Evolutionary conservation across 2,888 invertebrate species (phyloP), one percentile per base, ranked within the genome.

Genomic region (Liodrosophila aerea): DNA sequence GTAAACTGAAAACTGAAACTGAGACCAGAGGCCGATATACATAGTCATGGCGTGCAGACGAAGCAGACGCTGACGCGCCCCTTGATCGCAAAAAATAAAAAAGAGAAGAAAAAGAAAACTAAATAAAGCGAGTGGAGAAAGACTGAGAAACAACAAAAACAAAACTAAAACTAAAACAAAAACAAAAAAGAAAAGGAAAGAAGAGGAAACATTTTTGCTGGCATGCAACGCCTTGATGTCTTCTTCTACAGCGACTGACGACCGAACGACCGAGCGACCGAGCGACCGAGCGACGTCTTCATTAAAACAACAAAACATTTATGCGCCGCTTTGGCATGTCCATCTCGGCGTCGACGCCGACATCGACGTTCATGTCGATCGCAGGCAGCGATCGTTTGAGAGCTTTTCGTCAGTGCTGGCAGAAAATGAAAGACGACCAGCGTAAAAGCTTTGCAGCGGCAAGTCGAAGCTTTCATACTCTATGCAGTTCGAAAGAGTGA

Each of bases 281-380:
- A 7, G 29, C 16, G 7, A 22, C 34, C 54, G 36, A 34, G 7
- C 73, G 81, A 87, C 86, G 84, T 87, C 87, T 87, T 86, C 78
- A 87, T 87, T 87, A 86, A 87, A 87, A 87, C 84, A 87, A 87
- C 86, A 84, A 85, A 86, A 84, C 87, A 87, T 85, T 87, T 85
- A 86, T 82, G 82, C 77, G 85, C 82, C 73, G 78, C 78, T 86
- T 78, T 82, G 80, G 76, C 86, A 82, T 78, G 67, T 77, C 73
- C 64, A 60, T 36, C 36, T 34, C 44, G n/a, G 30, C 7, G 65
- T 57, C 64, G 45, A 64, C 36, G 53, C 52, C 72, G 51, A 64
- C 52, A 40, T 63, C 63, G 36, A 18, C 1, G 18, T 9, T 18
- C n/a, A 22, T 58, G 51, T 54, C 49, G 81, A 76, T 86, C 72